Conservation (phyloP, 1,140 invertebrate genomes). For the Papilio machaon region DNA sequence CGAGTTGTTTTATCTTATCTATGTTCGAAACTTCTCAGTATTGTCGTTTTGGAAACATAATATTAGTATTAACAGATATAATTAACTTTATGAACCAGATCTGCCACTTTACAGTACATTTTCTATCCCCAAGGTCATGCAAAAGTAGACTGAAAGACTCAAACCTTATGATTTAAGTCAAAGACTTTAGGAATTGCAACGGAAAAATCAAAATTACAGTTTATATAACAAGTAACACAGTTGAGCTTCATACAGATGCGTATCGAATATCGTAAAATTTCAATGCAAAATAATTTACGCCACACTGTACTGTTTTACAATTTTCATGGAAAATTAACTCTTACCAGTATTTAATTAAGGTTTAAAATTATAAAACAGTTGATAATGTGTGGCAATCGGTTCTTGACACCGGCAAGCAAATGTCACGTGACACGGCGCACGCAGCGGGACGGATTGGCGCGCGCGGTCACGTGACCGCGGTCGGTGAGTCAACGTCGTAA, state of each 20-base stretch:
- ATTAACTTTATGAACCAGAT: too few species aligned
- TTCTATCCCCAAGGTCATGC: too few species aligned
- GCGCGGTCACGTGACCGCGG: background rate
- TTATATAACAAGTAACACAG: background rate
- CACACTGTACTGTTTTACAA: background rate
- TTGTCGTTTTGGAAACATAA: too few species aligned
- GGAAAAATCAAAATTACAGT: background rate
- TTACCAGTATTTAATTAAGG: background rate
- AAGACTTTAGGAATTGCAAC: background rate
- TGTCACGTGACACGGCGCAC: conserved; percentile 19
- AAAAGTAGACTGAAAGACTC: too few species aligned
- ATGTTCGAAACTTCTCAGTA: too few species aligned
- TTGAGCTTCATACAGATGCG: background rate
- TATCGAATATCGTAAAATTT: background rate
- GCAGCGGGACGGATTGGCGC: background rate
- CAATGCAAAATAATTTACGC: background rate
- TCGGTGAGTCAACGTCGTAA: background rate
- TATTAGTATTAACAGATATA: too few species aligned
- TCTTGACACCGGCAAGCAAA: conserved; percentile 27
- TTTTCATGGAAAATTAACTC: background rate
- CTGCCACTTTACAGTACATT: too few species aligned
- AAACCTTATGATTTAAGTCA: background rate
- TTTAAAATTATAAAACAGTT: background rate
- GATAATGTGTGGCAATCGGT: conserved; percentile 22
- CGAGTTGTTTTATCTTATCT: too few species aligned